These are phyloP conservation scores for Bothrops jararaca DNA, from an alignment of 2,113 vertebrate genomes.

Conservation along the genomic window DNA sequence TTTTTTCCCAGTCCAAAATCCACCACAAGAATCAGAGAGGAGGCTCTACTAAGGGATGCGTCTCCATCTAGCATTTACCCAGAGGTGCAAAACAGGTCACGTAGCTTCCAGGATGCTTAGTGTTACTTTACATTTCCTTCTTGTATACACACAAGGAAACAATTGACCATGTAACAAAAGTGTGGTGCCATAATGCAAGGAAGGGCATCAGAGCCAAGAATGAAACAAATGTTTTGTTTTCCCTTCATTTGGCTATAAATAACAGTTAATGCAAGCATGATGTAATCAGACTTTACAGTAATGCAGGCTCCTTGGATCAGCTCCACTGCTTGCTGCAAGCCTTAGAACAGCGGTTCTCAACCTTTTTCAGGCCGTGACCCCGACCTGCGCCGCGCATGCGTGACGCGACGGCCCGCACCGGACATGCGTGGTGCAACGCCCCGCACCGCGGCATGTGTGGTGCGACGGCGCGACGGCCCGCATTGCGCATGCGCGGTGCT, in stretches of 20 bases:
- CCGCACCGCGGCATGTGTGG: too few species aligned
- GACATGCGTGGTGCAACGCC: too few species aligned
- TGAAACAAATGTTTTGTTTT: slow-evolving; percentile 13
- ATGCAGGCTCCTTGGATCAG: neutral
- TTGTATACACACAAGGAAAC: neutral
- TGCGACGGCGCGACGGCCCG: too few species aligned
- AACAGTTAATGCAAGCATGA: slow-evolving; percentile 13
- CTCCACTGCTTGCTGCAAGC: neutral
- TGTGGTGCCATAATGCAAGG: neutral
- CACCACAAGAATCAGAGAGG: neutral
- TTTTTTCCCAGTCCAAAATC: neutral
- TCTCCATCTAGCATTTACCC: neutral
- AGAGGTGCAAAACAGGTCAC: neutral
- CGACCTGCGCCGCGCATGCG: too few species aligned
- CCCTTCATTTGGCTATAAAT: slow-evolving; percentile 4
- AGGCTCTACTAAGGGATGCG: neutral
- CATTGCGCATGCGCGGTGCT: too few species aligned
- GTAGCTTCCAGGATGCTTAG: neutral
- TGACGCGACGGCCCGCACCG: too few species aligned
- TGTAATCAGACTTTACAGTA: slow-evolving; percentile 7
- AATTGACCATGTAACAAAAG: neutral
- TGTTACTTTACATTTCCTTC: neutral
- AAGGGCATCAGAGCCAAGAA: neutral
- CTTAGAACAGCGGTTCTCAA: too few species aligned
- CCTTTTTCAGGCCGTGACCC: too few species aligned